These are phyloP conservation scores for Syngnathus rostellatus DNA, from an alignment of 2,797 vertebrate species.

Conservation along the genomic window DNA sequence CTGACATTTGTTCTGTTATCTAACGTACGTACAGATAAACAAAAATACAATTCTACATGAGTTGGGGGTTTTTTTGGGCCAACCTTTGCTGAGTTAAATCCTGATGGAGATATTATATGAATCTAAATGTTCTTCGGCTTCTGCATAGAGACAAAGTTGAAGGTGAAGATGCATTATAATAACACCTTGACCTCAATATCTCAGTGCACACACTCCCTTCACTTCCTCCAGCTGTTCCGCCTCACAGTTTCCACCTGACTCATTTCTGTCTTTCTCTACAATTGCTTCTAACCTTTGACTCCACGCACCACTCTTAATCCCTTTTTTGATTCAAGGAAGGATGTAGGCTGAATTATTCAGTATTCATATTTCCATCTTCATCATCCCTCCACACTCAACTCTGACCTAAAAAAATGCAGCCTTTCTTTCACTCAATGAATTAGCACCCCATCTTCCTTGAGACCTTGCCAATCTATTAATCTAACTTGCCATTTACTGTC, in stretches of 20 bases:
- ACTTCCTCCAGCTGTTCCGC: slow-evolving; percentile 35
- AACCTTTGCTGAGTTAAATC: neutral
- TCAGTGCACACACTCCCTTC: slow-evolving; percentile 23
- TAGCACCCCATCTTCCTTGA: slow-evolving; percentile 64
- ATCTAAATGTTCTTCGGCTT: slow-evolving; percentile 63
- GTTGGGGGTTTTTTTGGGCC: neutral
- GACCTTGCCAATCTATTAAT: slow-evolving; percentile 72
- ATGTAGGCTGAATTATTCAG: slow-evolving; percentile 58
- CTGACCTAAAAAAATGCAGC: slow-evolving; percentile 57
- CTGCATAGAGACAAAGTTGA: slow-evolving; percentile 20
- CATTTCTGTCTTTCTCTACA: slow-evolving; percentile 43
- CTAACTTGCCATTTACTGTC: slow-evolving; percentile 73
- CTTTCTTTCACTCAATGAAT: slow-evolving; percentile 62
- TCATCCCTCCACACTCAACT: slow-evolving; percentile 61
- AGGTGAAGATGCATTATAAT: slow-evolving; percentile 30
- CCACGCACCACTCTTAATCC: slow-evolving; percentile 42
- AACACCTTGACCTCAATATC: slow-evolving; percentile 47
- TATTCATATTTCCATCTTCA: slow-evolving; percentile 62
- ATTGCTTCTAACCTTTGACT: slow-evolving; percentile 56
- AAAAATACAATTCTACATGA: too few species aligned
- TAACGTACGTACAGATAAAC: too few species aligned
- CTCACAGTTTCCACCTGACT: slow-evolving; percentile 44
- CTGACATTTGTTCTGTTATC: too few species aligned
- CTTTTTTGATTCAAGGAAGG: slow-evolving; percentile 48
- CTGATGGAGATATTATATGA: slow-evolving; percentile 20